Evolutionary conservation across 2,797 vertebrate genomes (phyloP), one percentile per base, ranked within the genome.

Genomic region (Diplodus sargus): DNA sequence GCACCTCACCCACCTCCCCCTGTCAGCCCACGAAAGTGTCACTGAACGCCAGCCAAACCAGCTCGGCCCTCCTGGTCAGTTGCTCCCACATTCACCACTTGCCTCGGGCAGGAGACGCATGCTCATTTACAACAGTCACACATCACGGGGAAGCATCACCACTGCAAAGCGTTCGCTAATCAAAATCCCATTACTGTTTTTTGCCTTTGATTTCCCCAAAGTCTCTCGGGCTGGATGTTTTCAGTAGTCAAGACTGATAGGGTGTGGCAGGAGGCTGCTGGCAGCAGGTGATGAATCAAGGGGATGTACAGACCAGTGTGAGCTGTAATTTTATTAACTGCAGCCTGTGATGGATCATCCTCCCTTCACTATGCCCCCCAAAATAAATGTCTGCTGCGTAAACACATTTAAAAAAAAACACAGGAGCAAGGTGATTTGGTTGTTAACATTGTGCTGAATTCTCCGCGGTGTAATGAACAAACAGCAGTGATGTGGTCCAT

Each of bases 301-400:
- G 85, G 84, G 82, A 94, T 92, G 91, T 88, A 85, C 16, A 34
- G 90, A 83, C 57, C 85, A 56, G 78, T 68, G 78, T 70, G 83
- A 90, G 86, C 85, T 85, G 90, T 93, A 90, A 94, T 95, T 95
- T 95, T 94, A 94, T 94, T 94, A 95, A 94, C 86, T 89, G 89
- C 83, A 87, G 91, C 91, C 83, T 77, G 22, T 90, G 90, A 89
- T 93, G 87, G 88, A 94, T 93, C 90, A 82, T 70, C 86, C 76
- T 84, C 78, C 71, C 67, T 88, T 70, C 62, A 51, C 57, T 65
- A 57, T 30, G 17, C 23, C 64, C 58, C 83, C 78, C 49, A 53
- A 89, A 94, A 93, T 85, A 79, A 89, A 61, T 86, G 79, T 93
- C 52, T 92, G 84, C 91, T 82, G 68, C 75, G 61, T 84, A 93